Evolutionary conservation across 2,797 vertebrate genomes (phyloP).

Genomic region (Sternarchorhynchus goeldii): DNA sequence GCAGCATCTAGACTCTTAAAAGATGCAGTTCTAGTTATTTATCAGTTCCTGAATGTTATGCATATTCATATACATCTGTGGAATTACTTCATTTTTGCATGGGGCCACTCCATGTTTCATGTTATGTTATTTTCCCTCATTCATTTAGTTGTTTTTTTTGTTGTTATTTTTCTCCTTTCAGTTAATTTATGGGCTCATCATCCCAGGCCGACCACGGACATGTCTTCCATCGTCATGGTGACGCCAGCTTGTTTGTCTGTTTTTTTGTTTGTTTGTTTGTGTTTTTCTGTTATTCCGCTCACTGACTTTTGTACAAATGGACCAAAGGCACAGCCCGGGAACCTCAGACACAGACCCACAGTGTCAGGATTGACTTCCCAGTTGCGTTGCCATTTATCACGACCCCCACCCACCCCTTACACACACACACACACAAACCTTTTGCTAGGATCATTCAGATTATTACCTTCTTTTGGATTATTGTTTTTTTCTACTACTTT

Average conservation of each 20-base stretch:
- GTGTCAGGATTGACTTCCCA: constrained; percentile 37
- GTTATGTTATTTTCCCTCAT: constrained; percentile 56
- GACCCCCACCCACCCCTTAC: too few species aligned
- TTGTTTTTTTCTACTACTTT: constrained; percentile 40
- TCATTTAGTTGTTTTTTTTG: constrained; percentile 70
- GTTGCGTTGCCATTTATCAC: constrained; percentile 54
- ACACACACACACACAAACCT: constrained; percentile 22
- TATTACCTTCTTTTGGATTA: constrained; percentile 2
- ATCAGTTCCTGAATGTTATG: not conserved
- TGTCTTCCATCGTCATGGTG: constrained; percentile 76
- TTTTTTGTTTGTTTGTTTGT: constrained; percentile 34
- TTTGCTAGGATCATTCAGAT: constrained; percentile 66
- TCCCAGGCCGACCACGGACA: constrained; percentile 70
- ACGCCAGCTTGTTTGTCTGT: constrained; percentile 60
- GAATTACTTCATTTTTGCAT: constrained; percentile 13
- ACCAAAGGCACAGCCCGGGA: constrained; percentile 76
- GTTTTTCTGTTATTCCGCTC: constrained; percentile 71
- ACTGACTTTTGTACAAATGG: constrained; percentile 75
- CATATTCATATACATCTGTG: not conserved
- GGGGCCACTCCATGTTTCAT: constrained; percentile 51
- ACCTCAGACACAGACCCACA: constrained; percentile 32
- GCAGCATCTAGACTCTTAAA: not conserved
- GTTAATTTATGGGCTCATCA: constrained; percentile 79
- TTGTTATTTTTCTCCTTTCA: constrained; percentile 65
- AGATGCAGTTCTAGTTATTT: too few species aligned